phyloP scores from a whole-genome alignment of 2,113 vertebrate genomes.

The Etheostoma cragini region DNA sequence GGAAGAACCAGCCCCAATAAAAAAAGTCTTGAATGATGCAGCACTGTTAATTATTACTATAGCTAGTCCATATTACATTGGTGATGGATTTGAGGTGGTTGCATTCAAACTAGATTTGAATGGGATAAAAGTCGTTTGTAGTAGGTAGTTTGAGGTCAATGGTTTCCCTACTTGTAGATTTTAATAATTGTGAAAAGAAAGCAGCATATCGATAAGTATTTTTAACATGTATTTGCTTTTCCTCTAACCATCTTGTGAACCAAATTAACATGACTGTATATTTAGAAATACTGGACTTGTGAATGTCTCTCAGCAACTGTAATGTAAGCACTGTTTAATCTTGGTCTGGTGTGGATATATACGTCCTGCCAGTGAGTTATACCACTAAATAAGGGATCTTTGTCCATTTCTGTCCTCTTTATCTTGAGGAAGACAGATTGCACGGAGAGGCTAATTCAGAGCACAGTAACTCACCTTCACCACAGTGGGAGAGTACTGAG shows the following conservation, averaged over 20 bases:
- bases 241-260: not conserved
- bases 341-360: not conserved
- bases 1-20: not conserved
- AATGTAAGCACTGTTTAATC: not conserved
- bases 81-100: not conserved
- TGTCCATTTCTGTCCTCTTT: slow-evolving; percentile 2
- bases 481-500: not conserved
- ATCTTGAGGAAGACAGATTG: slow-evolving; percentile 7
- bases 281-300: not conserved
- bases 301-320: not conserved
- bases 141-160: not conserved
- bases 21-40: not conserved
- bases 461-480: slow-evolving; percentile 9
- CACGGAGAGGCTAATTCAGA: not conserved
- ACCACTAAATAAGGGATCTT: slow-evolving; percentile 2
- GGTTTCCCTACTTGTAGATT: not conserved
- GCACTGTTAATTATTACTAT: not conserved
- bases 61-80: not conserved
- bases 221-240: not conserved
- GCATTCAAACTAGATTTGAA: not conserved
- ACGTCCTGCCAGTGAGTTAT: not conserved
- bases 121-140: not conserved
- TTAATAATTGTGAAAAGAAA: not conserved
- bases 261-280: not conserved
- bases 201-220: not conserved